A percentile compares a stretch with the other conserved stretches of the same genome.
Conservation (phyloP, 2,888 invertebrate species). For the Patella caerulea region DNA sequence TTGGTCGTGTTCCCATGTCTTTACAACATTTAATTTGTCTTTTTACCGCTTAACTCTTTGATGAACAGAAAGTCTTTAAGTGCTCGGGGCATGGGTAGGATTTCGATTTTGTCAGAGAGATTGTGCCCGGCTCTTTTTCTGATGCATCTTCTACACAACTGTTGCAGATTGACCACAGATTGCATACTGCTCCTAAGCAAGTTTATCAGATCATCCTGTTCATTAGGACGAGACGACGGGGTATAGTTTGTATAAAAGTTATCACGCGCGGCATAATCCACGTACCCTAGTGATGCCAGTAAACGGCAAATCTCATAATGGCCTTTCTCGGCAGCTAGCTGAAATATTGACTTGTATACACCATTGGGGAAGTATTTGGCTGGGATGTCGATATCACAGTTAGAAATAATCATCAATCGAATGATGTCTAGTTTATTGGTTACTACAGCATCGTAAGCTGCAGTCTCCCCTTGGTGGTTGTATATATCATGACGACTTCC, state of each 20-base stretch:
- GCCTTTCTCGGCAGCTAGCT: conserved; percentile 67
- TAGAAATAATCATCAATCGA: conserved; percentile 66
- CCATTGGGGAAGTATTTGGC: conserved; percentile 68
- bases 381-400: conserved; percentile 69
- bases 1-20: not conserved
- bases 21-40: conserved; percentile 13
- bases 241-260: conserved; percentile 61
- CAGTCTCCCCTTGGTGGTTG: conserved; percentile 70
- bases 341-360: conserved; percentile 64
- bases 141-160: conserved; percentile 67
- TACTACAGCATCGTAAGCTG: conserved; percentile 67
- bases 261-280: conserved; percentile 60
- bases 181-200: conserved; percentile 63
- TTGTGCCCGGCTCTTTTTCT: conserved; percentile 66
- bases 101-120: conserved; percentile 60
- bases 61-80: conserved; percentile 68
- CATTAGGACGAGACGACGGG: conserved; percentile 54
- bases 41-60: conserved; percentile 57
- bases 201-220: conserved; percentile 59
- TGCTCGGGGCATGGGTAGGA: conserved; percentile 64
- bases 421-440: conserved; percentile 69
- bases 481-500: conserved; percentile 67
- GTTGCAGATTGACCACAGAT: conserved; percentile 65
- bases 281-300: conserved; percentile 64
- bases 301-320: conserved; percentile 67